Base-by-base conservation (phyloP, 2,797 vertebrate species). In the Sebastes nivosus region DNA sequence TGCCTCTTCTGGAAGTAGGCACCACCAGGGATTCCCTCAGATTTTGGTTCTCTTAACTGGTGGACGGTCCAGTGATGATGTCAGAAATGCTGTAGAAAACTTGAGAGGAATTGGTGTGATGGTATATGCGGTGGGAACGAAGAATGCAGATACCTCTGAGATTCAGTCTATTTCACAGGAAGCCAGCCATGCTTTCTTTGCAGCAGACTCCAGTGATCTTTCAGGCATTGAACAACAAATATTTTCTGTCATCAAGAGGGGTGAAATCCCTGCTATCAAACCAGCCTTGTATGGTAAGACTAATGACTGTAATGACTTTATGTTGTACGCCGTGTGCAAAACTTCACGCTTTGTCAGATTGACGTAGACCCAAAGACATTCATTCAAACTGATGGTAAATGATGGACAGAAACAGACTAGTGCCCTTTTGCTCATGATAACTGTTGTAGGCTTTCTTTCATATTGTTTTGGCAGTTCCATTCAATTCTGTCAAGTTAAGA, bases 21-120 rank as follows among this genome's bases (percentile, higher is more conserved):
- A 67, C 10, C 81, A 88, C 34, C 72, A 92, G 30, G 92, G 91
- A 52, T 82, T 94, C 24, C 87, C 90, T 34, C 95, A 95, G 78
- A 85, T 92, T 74, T 66, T 95, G 80, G 77, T 95, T 73, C 84
- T 95, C 36, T 32, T 95, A 34, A 93, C 65, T 90, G 90, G 92
- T 6, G 94, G 93, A 85, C 81, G 29, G 12, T 94, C 95, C 36
- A 90, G 72, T 73, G 95, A 95, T 84, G 85, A 94, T 79, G 83
- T 94, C 71, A 86, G 84, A 88, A 75, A 70, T 70, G 87, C 91
- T 25, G 77, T 71, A 10, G 59, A 84, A 88, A 90, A 72, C 59
- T 72, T 98, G 79, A 97, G 96, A 93, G 89, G 79, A 91, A 85
- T 94, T 0, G 95, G 96, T 0, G 96, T 98, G 75, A 96, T 93